A percentile compares a stretch with the other conserved stretches of the same genome.
phyloP scores from a whole-genome alignment of 2,113 vertebrate genomes.

The Lepus timidus region DNA sequence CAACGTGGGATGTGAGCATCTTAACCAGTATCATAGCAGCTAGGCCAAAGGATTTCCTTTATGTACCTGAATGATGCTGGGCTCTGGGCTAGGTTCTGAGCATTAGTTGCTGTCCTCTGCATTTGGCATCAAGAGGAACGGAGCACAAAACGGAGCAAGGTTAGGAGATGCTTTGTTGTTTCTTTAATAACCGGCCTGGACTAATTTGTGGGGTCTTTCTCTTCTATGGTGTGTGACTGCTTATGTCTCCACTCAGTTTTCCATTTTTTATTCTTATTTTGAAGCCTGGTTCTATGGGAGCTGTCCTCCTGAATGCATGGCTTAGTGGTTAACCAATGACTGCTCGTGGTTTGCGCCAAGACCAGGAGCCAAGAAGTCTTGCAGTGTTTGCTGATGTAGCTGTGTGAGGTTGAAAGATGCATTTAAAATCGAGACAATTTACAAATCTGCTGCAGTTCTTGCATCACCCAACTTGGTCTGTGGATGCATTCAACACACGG shows the following conservation, averaged over 20 bases:
- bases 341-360: not conserved
- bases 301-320: not conserved
- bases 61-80: not conserved
- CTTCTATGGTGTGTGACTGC: not conserved
- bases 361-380: not conserved
- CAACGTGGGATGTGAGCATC: too few species aligned
- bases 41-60: not conserved
- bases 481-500: not conserved
- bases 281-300: not conserved
- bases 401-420: not conserved
- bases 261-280: not conserved
- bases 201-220: not conserved
- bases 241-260: not conserved
- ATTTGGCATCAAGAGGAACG: rapidly evolving
- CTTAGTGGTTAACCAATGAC: not conserved
- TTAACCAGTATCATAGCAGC: not conserved
- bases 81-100: not conserved
- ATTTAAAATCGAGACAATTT: not conserved
- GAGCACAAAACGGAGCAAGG: not conserved
- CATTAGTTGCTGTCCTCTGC: too few species aligned
- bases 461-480: not conserved
- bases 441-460: not conserved
- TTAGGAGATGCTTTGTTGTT: not conserved
- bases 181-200: not conserved
- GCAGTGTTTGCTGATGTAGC: not conserved